Evolutionary conservation across 2,113 vertebrate species (phyloP).

Genomic region (Oxyura jamaicensis): DNA sequence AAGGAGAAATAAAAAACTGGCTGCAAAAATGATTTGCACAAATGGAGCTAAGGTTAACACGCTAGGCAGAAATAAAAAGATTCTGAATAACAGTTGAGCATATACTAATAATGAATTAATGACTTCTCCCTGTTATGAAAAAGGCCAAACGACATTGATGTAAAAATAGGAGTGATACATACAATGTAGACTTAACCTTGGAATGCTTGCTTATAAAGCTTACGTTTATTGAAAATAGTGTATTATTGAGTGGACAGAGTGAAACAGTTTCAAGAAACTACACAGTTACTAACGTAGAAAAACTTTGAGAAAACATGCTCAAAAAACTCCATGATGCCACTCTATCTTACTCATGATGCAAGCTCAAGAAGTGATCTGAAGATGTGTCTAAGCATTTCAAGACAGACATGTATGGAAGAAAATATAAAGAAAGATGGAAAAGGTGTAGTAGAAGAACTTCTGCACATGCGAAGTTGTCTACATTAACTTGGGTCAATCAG

Average conservation of each 20-base stretch:
- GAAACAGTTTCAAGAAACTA: background rate
- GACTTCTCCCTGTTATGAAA: background rate
- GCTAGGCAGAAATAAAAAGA: background rate
- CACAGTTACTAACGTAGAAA: background rate
- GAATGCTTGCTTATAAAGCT: background rate
- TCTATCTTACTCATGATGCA: background rate
- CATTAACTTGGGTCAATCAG: background rate
- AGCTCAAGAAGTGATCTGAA: background rate
- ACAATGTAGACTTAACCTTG: background rate
- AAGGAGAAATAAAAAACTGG: background rate
- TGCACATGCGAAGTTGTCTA: background rate
- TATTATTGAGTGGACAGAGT: background rate
- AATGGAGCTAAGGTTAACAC: background rate
- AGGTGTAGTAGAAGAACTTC: background rate
- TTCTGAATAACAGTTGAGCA: background rate
- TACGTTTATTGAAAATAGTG: background rate
- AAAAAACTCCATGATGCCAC: background rate
- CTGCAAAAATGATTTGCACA: background rate
- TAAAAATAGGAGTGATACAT: background rate
- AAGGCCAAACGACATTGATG: background rate
- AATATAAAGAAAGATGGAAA: background rate
- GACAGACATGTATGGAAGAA: background rate
- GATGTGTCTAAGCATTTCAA: background rate
- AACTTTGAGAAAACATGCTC: background rate
- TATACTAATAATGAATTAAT: background rate